Evolutionary conservation across 2,113 vertebrate species (phyloP).

Genomic region (Typhlomys cinereus): DNA sequence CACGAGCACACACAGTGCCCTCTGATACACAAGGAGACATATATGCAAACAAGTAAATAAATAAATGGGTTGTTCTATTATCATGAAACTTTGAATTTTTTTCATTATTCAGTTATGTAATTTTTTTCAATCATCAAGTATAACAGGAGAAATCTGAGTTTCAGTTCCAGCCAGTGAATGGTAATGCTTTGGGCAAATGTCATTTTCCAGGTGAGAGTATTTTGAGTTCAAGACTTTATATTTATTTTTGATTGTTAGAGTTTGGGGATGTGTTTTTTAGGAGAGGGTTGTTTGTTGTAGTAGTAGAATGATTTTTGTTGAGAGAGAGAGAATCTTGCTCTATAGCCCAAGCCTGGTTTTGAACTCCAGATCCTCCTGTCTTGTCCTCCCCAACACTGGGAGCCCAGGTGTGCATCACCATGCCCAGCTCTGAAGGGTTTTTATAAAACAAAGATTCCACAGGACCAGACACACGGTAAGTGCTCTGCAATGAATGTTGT

Average conservation of each 20-base stretch:
- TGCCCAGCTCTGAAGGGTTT: background rate
- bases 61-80: too few species aligned
- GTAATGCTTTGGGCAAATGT: slow-evolving; percentile 34
- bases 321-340: background rate
- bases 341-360: background rate
- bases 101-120: background rate
- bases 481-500: background rate
- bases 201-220: background rate
- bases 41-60: too few species aligned
- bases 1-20: too few species aligned
- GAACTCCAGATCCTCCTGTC: background rate
- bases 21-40: too few species aligned
- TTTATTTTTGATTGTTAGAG: background rate
- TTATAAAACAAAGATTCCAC: slow-evolving; percentile 38
- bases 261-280: background rate
- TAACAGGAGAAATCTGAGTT: slow-evolving; percentile 16
- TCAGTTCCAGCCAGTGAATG: slow-evolving; percentile 22
- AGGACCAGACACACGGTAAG: background rate
- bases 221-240: background rate
- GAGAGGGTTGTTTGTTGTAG: too few species aligned
- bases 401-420: background rate
- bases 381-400: background rate
- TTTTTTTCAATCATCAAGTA: slow-evolving; percentile 1
- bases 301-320: background rate
- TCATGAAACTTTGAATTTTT: slow-evolving; percentile 21